Conservation (phyloP, 2,797 vertebrate genomes). For the Sebastes diaconus region DNA sequence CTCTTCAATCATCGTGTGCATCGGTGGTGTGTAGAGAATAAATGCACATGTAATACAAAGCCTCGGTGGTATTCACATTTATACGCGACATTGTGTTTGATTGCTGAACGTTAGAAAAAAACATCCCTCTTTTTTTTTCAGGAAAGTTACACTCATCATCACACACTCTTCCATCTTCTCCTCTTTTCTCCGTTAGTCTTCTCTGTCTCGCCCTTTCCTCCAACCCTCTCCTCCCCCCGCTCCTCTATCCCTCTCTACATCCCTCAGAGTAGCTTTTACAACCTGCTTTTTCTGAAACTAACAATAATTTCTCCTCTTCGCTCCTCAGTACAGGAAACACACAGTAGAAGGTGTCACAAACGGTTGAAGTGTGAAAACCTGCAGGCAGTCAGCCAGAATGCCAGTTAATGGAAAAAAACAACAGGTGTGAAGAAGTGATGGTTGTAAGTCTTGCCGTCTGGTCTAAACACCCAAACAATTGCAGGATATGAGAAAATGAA, state of each 20-base stretch:
- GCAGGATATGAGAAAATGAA: not conserved
- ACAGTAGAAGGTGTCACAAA: not conserved
- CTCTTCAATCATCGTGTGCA: not conserved
- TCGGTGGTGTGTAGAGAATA: not conserved
- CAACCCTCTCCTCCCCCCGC: not conserved
- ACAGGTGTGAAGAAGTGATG: not conserved
- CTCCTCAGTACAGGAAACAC: not conserved
- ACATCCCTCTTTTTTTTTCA: not conserved
- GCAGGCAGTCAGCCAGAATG: not conserved
- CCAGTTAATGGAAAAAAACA: not conserved
- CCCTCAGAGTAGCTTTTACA: not conserved
- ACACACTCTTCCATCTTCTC: not conserved
- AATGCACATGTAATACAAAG: not conserved
- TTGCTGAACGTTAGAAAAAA: too few relatives aligned
- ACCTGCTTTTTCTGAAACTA: not conserved
- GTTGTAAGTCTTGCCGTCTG: not conserved
- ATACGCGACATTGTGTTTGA: not conserved
- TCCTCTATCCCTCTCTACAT: not conserved
- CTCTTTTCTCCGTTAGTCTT: not conserved
- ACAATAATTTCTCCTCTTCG: not conserved
- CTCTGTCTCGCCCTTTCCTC: not conserved
- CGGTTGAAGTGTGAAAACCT: not conserved
- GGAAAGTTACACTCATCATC: not conserved
- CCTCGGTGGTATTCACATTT: not conserved
- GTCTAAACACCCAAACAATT: not conserved